Percentiles rank a stretch among this genome's conserved stretches.
Conservation (phyloP, 2,113 vertebrate genomes). For the Hirundichthys speculiger region DNA sequence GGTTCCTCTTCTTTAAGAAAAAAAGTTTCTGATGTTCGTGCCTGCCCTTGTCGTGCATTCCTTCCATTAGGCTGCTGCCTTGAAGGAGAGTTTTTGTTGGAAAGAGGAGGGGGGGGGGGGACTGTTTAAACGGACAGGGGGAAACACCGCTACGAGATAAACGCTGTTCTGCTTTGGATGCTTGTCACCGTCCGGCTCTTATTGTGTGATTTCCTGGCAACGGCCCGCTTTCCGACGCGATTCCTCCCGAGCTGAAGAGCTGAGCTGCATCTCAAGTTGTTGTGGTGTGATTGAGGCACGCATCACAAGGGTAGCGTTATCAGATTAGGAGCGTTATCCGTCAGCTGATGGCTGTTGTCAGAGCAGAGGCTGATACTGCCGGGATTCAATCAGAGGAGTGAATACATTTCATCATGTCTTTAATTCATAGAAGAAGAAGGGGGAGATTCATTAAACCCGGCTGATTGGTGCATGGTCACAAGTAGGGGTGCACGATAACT, state of each 20-base stretch:
- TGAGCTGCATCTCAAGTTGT: slow-evolving; percentile 19
- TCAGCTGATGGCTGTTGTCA: slow-evolving; percentile 58
- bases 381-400: slow-evolving; percentile 38
- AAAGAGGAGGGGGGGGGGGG: not conserved
- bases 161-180: slow-evolving; percentile 9
- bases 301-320: slow-evolving; percentile 37
- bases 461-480: not conserved
- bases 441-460: not conserved
- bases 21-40: no score
- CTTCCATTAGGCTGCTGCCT: not conserved
- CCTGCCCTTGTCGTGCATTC: not conserved
- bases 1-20: not conserved
- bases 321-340: slow-evolving; percentile 44
- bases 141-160: not conserved
- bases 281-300: not conserved
- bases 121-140: not conserved
- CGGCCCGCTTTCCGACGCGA: slow-evolving; percentile 30
- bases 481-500: not conserved
- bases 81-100: not conserved
- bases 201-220: slow-evolving; percentile 36
- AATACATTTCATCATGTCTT: not conserved
- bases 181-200: slow-evolving; percentile 20
- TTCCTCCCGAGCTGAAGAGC: slow-evolving; percentile 31
- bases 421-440: not conserved
- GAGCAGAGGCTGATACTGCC: slow-evolving; percentile 21